Percentiles rank a stretch among this genome's conserved stretches.
phyloP scores from a whole-genome alignment of 2,888 invertebrate species.

The Tetrapedia diversipes region DNA sequence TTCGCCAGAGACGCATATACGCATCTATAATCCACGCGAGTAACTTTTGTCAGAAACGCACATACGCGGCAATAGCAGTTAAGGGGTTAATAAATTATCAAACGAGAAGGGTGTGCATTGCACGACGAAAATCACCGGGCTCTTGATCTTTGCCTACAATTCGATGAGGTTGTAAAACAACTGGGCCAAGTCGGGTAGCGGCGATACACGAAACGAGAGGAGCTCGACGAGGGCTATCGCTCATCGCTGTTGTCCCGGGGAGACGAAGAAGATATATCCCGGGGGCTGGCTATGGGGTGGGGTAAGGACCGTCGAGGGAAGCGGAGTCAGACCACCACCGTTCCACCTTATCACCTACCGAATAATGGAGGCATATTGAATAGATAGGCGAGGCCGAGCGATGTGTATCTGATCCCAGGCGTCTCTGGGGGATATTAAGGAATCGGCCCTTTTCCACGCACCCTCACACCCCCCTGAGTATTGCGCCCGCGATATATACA shows the following conservation, averaged over 20 bases:
- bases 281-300: constrained; percentile 52
- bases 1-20: too few species aligned
- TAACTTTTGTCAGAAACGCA: too few species aligned
- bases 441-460: constrained; percentile 73
- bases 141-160: constrained; percentile 2
- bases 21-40: too few species aligned
- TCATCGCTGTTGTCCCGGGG: constrained; percentile 76
- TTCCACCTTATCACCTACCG: constrained; percentile 80
- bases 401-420: constrained; percentile 77
- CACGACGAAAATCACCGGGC: background rate
- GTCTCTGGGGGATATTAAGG: constrained; percentile 79
- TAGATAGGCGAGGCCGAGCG: constrained; percentile 80
- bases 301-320: constrained; percentile 54
- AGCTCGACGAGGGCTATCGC: constrained; percentile 70
- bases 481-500: too few species aligned
- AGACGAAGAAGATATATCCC: constrained; percentile 73
- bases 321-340: constrained; percentile 53
- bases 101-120: too few species aligned
- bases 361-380: constrained; percentile 82
- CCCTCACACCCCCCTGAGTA: constrained; percentile 51
- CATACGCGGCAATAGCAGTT: too few species aligned
- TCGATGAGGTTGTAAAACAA: constrained; percentile 51
- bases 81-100: background rate
- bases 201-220: constrained; percentile 48
- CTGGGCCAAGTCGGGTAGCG: constrained; percentile 14